A percentile compares a stretch with the other conserved stretches of the same genome.
Evolutionary conservation across 23 tunicate genomes (phyloP).

Genomic region (Trididemnum nubilum): DNA sequence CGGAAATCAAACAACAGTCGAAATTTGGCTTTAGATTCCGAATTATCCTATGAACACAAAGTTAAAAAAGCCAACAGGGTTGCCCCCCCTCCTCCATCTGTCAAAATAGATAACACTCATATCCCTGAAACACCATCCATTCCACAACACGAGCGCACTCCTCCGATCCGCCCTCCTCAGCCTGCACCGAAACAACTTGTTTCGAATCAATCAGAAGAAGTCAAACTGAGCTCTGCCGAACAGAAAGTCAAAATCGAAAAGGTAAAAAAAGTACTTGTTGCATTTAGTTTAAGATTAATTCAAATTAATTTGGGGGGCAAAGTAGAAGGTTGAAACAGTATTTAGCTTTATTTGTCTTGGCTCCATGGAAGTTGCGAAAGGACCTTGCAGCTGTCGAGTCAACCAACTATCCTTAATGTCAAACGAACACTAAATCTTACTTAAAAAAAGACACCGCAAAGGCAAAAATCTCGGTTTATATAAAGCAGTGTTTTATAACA

Average conservation of each 20-base stretch:
- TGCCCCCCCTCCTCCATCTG: conserved; percentile 54
- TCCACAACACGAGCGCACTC: neutral
- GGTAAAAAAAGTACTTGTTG: conserved; percentile 25
- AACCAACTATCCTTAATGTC: no score
- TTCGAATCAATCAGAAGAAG: neutral
- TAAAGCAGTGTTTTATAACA: no score
- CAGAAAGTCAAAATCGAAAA: conserved; percentile 66
- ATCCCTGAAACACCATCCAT: neutral
- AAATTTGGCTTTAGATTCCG: neutral
- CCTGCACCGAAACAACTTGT: conserved; percentile 8
- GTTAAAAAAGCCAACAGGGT: conserved; percentile 12
- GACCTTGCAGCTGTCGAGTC: no score
- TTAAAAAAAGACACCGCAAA: no score
- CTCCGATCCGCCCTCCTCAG: conserved; percentile 61
- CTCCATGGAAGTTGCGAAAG: no score
- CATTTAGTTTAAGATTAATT: neutral
- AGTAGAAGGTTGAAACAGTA: neutral
- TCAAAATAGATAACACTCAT: neutral
- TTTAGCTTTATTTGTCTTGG: no score
- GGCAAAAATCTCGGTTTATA: no score
- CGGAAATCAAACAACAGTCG: neutral
- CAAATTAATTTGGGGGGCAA: neutral
- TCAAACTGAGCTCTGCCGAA: neutral
- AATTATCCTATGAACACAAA: neutral
- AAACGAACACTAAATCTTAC: no score